Evolutionary conservation across 1,140 invertebrate genomes (phyloP), one percentile per base, ranked within the genome.

Genomic region (Psilanteris sp.): DNA sequence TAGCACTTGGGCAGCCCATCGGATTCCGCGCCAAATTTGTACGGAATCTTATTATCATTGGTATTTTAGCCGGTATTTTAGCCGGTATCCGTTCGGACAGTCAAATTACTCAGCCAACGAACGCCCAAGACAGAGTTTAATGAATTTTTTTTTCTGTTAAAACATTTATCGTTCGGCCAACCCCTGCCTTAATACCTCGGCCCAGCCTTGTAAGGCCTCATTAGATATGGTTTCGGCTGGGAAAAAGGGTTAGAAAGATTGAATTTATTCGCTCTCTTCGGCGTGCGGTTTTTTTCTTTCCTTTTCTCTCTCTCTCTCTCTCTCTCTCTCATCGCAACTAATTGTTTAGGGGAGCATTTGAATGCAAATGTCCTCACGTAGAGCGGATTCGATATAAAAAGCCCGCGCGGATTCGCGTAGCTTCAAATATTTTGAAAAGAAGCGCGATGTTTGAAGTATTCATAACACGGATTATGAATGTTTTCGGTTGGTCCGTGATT

Each of bases 151-250:
- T 67, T 46, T 41, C 20, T 67, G 48, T 48, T 55, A 31, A 52
- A 67, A 67, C 50, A 67, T 67, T 67, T 67, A 67, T 67, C 62
- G 62, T 67, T 7, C 22, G 16, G 16, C 29, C 37, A 57, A 67
- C 62, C 62, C 62, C 37, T 46, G 20, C 39, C 55, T 67, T 55
- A 67, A 67, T 67, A 52, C 20, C 41, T 22, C 24, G 31, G 22
- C 4, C 6, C 62, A 16, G 11, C 39, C 39, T 67, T 67, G 39
- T 67, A 67, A 55, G 62, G 62, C 39, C 48, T 67, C 62, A 67
- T 67, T 67, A 67, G 50, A 55, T 67, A 67, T 67, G 62, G 62
- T 67, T 67, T 67, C 50, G 62, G 62, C 15, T 37, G 31, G 50
- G 29, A 54, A 43, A 67, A 66, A 54, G 61, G 61, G 61, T 66